phyloP scores from a whole-genome alignment of 1,140 invertebrate species.

The Panagrolaimus sp. region DNA sequence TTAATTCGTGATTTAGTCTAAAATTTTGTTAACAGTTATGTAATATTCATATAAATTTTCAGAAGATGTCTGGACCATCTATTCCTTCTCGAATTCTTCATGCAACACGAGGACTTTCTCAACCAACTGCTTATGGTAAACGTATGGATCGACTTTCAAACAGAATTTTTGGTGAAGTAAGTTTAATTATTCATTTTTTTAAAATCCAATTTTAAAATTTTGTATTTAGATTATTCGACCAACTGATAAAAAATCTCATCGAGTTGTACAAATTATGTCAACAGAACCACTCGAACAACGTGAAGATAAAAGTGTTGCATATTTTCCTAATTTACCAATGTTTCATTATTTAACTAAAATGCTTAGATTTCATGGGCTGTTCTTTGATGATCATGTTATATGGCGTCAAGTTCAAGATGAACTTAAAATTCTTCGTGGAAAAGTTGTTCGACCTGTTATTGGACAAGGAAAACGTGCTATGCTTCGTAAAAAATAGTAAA shows the following conservation, averaged over 20 bases:
- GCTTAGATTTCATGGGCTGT: slow-evolving; percentile 53
- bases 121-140: slow-evolving; percentile 51
- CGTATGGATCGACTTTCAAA: slow-evolving; percentile 51
- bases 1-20: no score
- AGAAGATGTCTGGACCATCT: slow-evolving; percentile 28
- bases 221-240: slow-evolving; percentile 29
- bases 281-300: slow-evolving; percentile 51
- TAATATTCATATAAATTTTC: slow-evolving; percentile 10
- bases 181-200: slow-evolving; percentile 21
- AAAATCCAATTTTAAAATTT: not conserved
- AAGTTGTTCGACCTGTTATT: slow-evolving; percentile 50
- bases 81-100: slow-evolving; percentile 38
- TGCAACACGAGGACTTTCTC: slow-evolving; percentile 30
- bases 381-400: slow-evolving; percentile 55
- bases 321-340: slow-evolving; percentile 57
- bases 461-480: slow-evolving; percentile 50
- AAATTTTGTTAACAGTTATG: not conserved
- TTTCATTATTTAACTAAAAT: slow-evolving; percentile 58
- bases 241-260: slow-evolving; percentile 35
- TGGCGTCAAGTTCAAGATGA: slow-evolving; percentile 53
- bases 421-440: slow-evolving; percentile 48
- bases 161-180: slow-evolving; percentile 54
- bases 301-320: slow-evolving; percentile 38
- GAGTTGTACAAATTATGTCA: slow-evolving; percentile 52
- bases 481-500: slow-evolving; percentile 29